Base-by-base conservation (phyloP, 23 tunicate genomes). In the Diplosoma virens region DNA sequence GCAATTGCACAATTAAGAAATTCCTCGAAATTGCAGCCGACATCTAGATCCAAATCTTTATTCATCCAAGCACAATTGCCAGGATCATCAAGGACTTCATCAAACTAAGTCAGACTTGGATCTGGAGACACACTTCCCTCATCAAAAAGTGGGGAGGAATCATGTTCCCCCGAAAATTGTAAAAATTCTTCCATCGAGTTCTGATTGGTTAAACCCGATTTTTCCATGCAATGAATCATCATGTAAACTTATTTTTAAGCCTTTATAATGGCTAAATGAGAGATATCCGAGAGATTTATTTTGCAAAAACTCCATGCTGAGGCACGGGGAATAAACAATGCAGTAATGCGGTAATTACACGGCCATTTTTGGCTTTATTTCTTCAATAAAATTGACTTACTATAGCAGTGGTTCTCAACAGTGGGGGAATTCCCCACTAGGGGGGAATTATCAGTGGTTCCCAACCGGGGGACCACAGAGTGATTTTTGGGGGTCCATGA, bases 301-400 rank as follows among this genome's bases (percentile, higher is more conserved):
- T 35, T 78, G 81, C 77, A 78, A 69, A 54, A 48, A 72, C 96
- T 76, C 78, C 88, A 82, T 82, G 80, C 78, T 82, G 83, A 76
- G 58, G 87, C 84, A 82, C 87, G 82, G 83, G 83, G 53, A 37
- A 79, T 75, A 58, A 48, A 35, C 75, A 88, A 79, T 41, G 87
- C 72, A 88, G 71, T 77, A 35, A 82, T 77, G 21, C 47, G 59
- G 78, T 66, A 35, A 37, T 71, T 73, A 82, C 35, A 67, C 47
- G 79, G 96, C 88, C 96, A 82, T 82, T 67, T 54, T 89, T 77
- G 96, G 73, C 96, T 81, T 20, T 1, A 73, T 33, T n/a, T 67
- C 20, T 47, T n/a, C 52, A 53, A 25, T n/a, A 53, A 41, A 80
- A 53, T 34, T 27, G 3, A 25, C 26, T n/a, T 7, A 29, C 71